Conservation (phyloP, 2,797 vertebrate species). For the Antennarius maculatus region DNA sequence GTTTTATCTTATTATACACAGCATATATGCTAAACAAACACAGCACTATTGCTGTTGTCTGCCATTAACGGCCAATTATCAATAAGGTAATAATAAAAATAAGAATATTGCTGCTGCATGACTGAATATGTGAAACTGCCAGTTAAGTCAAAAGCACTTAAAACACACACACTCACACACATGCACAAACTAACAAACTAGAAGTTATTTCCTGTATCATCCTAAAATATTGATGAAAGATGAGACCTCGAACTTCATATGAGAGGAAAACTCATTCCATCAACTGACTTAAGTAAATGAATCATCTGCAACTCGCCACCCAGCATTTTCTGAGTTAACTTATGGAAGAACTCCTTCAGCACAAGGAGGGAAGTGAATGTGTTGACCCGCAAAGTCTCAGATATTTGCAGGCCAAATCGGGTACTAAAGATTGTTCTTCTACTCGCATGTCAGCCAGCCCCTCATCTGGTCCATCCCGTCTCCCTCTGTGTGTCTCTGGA, state of each 20-base stretch:
- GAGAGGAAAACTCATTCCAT: conserved; percentile 50
- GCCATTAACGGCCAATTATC: not conserved
- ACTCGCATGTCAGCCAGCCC: conserved; percentile 54
- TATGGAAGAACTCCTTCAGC: conserved; percentile 59
- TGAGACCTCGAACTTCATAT: conserved; percentile 61
- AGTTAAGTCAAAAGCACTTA: not conserved
- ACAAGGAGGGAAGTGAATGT: conserved; percentile 40
- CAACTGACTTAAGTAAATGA: conserved; percentile 61
- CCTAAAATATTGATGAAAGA: conserved; percentile 52
- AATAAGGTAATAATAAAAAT: not conserved
- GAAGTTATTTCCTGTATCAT: conserved; percentile 37
- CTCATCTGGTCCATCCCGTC: conserved; percentile 42
- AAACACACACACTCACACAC: conserved; percentile 3
- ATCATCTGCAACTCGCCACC: conserved; percentile 49
- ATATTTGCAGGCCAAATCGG: conserved; percentile 57
- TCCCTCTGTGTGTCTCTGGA: conserved; percentile 25
- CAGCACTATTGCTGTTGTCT: not conserved
- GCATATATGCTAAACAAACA: not conserved
- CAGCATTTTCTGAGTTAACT: conserved; percentile 61
- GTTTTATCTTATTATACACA: not conserved
- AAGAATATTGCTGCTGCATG: conserved; percentile 26
- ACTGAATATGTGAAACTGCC: conserved; percentile 32
- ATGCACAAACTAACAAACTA: conserved; percentile 1
- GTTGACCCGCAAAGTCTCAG: conserved; percentile 64
- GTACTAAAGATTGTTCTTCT: conserved; percentile 41